These are phyloP conservation scores for Tiliqua scincoides DNA, from an alignment of 2,113 vertebrate species.

Conservation along the genomic window DNA sequence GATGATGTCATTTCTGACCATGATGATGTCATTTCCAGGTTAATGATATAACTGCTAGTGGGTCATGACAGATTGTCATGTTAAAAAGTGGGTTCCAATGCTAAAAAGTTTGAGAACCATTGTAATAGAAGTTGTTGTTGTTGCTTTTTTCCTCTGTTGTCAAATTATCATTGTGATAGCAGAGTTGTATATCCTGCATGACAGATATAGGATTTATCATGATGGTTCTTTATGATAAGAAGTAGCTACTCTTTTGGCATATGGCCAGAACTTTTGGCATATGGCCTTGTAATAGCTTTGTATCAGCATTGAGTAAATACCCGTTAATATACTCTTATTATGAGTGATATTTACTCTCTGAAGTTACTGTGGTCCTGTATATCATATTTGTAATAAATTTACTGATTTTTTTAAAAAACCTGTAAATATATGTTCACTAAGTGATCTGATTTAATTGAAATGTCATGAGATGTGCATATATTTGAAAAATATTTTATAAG, in stretches of 20 bases:
- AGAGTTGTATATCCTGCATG: background rate
- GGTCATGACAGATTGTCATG: too few species aligned
- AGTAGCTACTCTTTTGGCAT: background rate
- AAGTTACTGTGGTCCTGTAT: background rate
- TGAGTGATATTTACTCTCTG: background rate
- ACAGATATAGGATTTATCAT: background rate
- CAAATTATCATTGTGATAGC: background rate
- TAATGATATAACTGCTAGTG: too few species aligned
- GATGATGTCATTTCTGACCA: too few species aligned
- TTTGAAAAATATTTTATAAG: background rate
- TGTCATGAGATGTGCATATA: background rate
- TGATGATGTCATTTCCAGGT: too few species aligned
- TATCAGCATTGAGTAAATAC: background rate
- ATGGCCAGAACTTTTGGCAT: too few species aligned
- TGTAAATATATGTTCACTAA: constrained; percentile 20
- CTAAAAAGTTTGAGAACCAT: too few species aligned
- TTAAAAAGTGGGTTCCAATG: too few species aligned
- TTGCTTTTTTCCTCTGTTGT: background rate
- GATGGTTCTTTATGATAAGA: background rate
- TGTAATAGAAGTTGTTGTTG: background rate
- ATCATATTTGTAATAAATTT: background rate
- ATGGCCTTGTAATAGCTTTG: background rate
- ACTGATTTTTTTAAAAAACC: background rate
- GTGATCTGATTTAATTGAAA: constrained; percentile 9
- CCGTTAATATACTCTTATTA: background rate